phyloP scores from a whole-genome alignment of 2,113 vertebrate genomes.

The Cardinalis cardinalis region DNA sequence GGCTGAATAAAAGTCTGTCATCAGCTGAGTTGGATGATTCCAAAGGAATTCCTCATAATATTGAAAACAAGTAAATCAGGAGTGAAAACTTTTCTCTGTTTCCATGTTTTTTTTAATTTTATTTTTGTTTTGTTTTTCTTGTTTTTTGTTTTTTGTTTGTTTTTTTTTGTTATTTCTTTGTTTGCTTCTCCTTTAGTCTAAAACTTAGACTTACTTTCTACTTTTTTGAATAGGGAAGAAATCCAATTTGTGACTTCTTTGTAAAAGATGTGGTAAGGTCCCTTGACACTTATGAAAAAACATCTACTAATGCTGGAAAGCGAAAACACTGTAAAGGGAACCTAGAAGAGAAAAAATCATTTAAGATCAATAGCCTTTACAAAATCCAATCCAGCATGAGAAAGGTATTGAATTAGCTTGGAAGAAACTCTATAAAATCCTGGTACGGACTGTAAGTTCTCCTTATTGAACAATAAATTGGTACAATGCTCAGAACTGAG shows the following conservation, averaged over 20 bases:
- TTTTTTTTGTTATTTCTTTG: neutral
- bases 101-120: neutral
- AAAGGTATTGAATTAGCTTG: conserved; percentile 43
- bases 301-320: neutral
- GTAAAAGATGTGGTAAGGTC: neutral
- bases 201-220: neutral
- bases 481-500: neutral
- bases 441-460: conserved; percentile 8
- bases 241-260: neutral
- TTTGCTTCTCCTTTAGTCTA: neutral
- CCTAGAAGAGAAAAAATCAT: neutral
- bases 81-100: neutral
- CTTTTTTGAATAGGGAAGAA: neutral
- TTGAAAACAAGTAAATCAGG: neutral
- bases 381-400: conserved; percentile 14
- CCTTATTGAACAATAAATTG: conserved; percentile 17
- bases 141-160: neutral
- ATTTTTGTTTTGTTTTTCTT: neutral
- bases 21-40: neutral
- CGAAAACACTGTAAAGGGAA: neutral
- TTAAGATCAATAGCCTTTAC: conserved; percentile 6
- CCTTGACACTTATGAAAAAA: neutral
- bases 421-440: conserved; percentile 39
- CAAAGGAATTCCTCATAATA: neutral
- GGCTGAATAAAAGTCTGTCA: neutral